These are phyloP conservation scores for Calephelis perditalis DNA, from an alignment of 2,888 invertebrate species.

Conservation along the genomic window DNA sequence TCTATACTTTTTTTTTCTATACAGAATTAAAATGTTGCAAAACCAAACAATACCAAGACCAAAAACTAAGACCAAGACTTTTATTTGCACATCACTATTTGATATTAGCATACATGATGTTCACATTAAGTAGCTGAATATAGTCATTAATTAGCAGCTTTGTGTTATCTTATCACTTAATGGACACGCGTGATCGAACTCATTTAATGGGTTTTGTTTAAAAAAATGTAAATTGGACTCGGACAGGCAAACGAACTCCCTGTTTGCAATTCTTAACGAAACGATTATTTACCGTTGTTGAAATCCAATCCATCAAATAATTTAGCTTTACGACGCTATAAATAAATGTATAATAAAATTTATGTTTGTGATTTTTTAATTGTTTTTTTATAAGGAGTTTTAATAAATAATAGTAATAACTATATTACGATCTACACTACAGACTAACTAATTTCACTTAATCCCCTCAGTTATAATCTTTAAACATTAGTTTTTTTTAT, in stretches of 20 bases:
- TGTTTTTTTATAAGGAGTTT: too few species aligned
- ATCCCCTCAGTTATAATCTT: too few species aligned
- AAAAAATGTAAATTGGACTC: neutral
- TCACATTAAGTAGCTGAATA: neutral
- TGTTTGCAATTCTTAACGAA: neutral
- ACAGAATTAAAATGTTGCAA: too few species aligned
- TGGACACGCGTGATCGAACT: neutral
- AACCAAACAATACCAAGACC: too few species aligned
- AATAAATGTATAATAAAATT: slow-evolving; percentile 2
- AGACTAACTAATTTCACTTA: too few species aligned
- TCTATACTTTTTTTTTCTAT: too few species aligned
- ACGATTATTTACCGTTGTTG: slow-evolving; percentile 8
- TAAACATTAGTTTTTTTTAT: too few species aligned
- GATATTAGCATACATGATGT: too few species aligned
- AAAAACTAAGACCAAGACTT: too few species aligned
- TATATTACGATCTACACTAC: too few species aligned
- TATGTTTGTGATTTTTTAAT: neutral
- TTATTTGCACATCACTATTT: too few species aligned
- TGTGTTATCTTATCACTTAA: slow-evolving; percentile 7
- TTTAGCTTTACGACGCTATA: slow-evolving; percentile 6
- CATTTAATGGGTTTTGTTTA: slow-evolving; percentile 1
- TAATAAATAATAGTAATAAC: too few species aligned
- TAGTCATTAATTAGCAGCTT: neutral
- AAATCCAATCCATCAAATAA: slow-evolving; percentile 7
- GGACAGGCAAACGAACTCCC: slow-evolving; percentile 5